A percentile compares a stretch with the other conserved stretches of the same genome.
These are phyloP conservation scores for Diadumene lineata DNA, from an alignment of 92 coral and sea anemone species.

Conservation along the genomic window DNA sequence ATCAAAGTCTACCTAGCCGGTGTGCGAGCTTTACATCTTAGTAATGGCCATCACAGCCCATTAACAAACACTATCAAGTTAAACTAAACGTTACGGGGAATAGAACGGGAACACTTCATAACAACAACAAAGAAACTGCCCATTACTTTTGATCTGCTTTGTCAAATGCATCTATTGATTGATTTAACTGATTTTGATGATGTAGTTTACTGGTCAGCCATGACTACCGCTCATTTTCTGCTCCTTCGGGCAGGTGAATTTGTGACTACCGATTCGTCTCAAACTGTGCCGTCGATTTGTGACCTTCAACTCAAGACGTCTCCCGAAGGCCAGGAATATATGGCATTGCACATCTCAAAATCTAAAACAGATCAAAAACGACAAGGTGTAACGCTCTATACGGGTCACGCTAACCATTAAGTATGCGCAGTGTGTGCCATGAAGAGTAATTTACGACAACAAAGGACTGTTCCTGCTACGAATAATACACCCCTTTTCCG, in stretches of 20 bases:
- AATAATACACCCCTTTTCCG: slow-evolving; percentile 24
- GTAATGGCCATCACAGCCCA: slow-evolving; percentile 22
- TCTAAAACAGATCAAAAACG: slow-evolving; percentile 37
- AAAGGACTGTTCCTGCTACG: no score
- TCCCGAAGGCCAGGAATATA: neutral
- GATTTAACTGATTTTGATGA: neutral
- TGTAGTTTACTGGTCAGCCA: slow-evolving; percentile 23
- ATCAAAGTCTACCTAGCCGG: slow-evolving; percentile 26
- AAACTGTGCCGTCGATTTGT: neutral
- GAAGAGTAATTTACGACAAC: neutral
- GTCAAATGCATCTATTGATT: neutral
- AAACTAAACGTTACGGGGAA: slow-evolving; percentile 13
- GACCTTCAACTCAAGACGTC: slow-evolving; percentile 1
- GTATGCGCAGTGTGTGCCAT: no score
- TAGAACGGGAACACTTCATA: neutral
- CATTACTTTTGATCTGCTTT: neutral
- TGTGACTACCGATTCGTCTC: neutral
- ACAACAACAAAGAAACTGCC: neutral
- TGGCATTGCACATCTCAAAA: slow-evolving; percentile 7
- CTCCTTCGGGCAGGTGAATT: slow-evolving; percentile 22
- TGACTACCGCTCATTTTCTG: slow-evolving; percentile 32
- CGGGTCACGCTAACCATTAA: no score
- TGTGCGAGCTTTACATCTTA: slow-evolving; percentile 27
- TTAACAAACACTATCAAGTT: neutral
- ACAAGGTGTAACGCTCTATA: no score